Conservation (phyloP, 2,113 vertebrate species). For the Melanerpes aurifrons region DNA sequence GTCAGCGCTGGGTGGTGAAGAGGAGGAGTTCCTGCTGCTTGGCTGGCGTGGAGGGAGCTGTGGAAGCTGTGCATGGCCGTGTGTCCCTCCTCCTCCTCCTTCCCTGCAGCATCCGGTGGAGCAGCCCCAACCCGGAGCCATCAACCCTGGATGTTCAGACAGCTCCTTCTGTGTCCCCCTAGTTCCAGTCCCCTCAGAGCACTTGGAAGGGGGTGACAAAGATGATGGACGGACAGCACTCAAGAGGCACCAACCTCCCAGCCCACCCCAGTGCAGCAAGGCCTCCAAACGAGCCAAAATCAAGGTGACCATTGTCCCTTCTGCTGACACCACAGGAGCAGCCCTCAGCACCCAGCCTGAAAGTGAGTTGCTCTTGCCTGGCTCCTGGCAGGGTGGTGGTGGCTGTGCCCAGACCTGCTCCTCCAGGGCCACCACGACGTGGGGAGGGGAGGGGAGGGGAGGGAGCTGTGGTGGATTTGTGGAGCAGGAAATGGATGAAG, state of each 20-base stretch:
- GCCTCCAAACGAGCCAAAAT: slow-evolving; percentile 94
- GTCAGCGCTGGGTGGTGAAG: neutral
- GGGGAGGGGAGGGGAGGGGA: neutral
- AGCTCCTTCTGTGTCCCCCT: slow-evolving; percentile 42
- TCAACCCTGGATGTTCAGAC: neutral
- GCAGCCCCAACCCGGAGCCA: neutral
- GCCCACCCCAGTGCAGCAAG: slow-evolving; percentile 83
- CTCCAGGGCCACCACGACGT: neutral
- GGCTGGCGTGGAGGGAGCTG: slow-evolving; percentile 12
- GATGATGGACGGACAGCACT: slow-evolving; percentile 84
- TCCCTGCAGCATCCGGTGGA: neutral
- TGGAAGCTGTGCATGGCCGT: neutral
- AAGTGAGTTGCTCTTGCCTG: slow-evolving; percentile 76
- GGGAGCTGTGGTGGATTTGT: neutral
- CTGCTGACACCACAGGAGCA: slow-evolving; percentile 73
- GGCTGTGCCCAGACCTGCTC: neutral
- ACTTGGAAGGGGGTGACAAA: slow-evolving; percentile 82
- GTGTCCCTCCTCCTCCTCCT: neutral
- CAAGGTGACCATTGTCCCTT: slow-evolving; percentile 95
- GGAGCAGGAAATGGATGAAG: neutral
- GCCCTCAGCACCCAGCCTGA: slow-evolving; percentile 76
- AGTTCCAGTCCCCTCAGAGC: slow-evolving; percentile 89
- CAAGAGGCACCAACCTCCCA: slow-evolving; percentile 88
- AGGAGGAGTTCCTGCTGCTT: neutral
- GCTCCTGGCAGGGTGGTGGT: neutral